Evolutionary conservation across 2,797 vertebrate species (phyloP).

Genomic region (Rhincodon typus): DNA sequence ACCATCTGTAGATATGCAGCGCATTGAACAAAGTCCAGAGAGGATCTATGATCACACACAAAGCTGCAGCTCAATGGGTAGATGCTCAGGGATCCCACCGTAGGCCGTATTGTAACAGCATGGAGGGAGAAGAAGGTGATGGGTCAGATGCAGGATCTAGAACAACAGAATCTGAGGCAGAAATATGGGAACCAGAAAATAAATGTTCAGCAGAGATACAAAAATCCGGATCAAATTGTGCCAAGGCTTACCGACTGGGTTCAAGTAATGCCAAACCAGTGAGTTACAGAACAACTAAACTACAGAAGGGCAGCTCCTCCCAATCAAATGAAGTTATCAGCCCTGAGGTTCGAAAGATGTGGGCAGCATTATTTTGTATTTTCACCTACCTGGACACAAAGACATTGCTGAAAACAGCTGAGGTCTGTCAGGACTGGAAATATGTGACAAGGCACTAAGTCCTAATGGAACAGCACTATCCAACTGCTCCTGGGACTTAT

Average conservation of each 20-base stretch:
- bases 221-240: constrained; percentile 58
- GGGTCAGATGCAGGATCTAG: constrained; percentile 88
- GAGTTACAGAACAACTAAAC: constrained; percentile 39
- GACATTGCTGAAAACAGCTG: constrained; percentile 78
- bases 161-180: constrained; percentile 88
- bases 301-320: constrained; percentile 76
- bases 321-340: constrained; percentile 91
- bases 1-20: constrained; percentile 68
- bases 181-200: constrained; percentile 80
- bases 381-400: constrained; percentile 96
- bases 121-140: constrained; percentile 88
- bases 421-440: constrained; percentile 93
- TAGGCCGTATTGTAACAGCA: constrained; percentile 91
- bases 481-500: too few species aligned
- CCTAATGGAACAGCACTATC: too few species aligned
- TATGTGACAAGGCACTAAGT: constrained; percentile 72
- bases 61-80: constrained; percentile 62
- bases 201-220: constrained; percentile 60
- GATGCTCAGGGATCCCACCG: constrained; percentile 64
- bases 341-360: constrained; percentile 92
- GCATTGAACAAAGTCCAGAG: constrained; percentile 71
- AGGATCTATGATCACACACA: constrained; percentile 71
- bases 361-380: constrained; percentile 92
- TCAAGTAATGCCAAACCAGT: constrained; percentile 56
- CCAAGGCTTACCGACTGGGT: constrained; percentile 59